These are phyloP conservation scores for Panagrolaimus sp. DNA, from an alignment of 1,140 invertebrate species.

Conservation along the genomic window DNA sequence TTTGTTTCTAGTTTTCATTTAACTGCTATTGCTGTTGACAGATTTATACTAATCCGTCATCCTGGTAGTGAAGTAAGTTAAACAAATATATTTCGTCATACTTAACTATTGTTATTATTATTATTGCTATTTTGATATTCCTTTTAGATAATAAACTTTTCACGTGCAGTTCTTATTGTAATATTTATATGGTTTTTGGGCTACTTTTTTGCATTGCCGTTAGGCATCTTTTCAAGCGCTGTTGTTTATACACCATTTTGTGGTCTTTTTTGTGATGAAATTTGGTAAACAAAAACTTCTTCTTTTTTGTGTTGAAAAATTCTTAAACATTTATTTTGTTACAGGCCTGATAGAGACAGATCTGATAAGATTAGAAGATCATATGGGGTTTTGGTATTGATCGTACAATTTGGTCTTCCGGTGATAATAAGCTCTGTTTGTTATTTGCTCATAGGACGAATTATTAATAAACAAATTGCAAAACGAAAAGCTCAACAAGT, in stretches of 20 bases:
- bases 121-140: slow-evolving; percentile 1
- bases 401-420: slow-evolving; percentile 53
- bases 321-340: slow-evolving; percentile 39
- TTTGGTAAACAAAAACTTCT: slow-evolving; percentile 37
- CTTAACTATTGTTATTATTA: background rate
- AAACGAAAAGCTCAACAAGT: slow-evolving; percentile 49
- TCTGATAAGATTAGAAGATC: slow-evolving; percentile 39
- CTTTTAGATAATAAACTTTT: slow-evolving; percentile 50
- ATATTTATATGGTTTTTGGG: slow-evolving; percentile 52
- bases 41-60: slow-evolving; percentile 51
- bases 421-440: slow-evolving; percentile 52
- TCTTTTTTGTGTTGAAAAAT: slow-evolving; percentile 21
- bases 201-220: slow-evolving; percentile 50
- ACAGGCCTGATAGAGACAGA: slow-evolving; percentile 40
- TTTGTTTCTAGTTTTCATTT: slow-evolving; percentile 57
- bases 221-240: slow-evolving; percentile 49
- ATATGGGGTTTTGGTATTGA: slow-evolving; percentile 49
- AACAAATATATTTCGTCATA: background rate
- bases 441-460: slow-evolving; percentile 45
- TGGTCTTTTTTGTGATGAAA: slow-evolving; percentile 54
- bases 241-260: slow-evolving; percentile 46
- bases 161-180: slow-evolving; percentile 45
- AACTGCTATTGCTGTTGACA: slow-evolving; percentile 55
- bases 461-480: slow-evolving; percentile 44
- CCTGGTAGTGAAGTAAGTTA: slow-evolving; percentile 44